Base-by-base conservation (phyloP, 2,888 invertebrate genomes). In the Erebia epiphron region DNA sequence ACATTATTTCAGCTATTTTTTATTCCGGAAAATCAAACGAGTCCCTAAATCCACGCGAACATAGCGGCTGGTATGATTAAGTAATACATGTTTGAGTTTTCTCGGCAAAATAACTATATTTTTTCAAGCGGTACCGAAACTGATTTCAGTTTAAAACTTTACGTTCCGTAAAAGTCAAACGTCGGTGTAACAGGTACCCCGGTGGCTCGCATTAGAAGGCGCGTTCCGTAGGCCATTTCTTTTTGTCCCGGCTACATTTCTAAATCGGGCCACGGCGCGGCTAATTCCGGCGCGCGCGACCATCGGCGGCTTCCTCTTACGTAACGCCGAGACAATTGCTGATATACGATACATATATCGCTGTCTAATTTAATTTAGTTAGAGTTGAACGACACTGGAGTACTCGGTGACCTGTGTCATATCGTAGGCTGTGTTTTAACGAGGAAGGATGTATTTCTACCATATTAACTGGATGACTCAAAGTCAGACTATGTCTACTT, bases 241-340 rank as follows among this genome's bases (percentile, higher is more conserved):
- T 91, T 92, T 92, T 90, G 91, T 88, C 82, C 84, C 82, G 82
- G 86, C 82, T 84, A 84, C 86, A 86, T 81, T 83, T 91, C 92
- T 91, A 92, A 88, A 91, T 91, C 88, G 81, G 89, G 82, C 83
- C 82, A 81, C 88, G 87, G 83, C 85, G 83, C n/a, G 82, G 86
- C 89, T 91, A 90, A 89, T 86, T 92, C 87, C 79, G 89, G 83
- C 75, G 79, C 77, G 78, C 78, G 79, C 80, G 69, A 66, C 75
- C 71, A 77, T 66, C 75, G 66, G 58, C 58, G 61, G 84, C 87
- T 87, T 89, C 89, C 87, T 86, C 87, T 90, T 91, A 83, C 88
- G 88, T 84, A 90, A 90, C 75, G 62, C 58, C 73, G 77, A 85
- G 82, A 85, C 86, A 88, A 86, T 86, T 83, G 85, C 79, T 80